A percentile compares a stretch with the other conserved stretches of the same genome.
These are phyloP conservation scores for Fragum whitleyi DNA, from an alignment of 2,888 invertebrate species.

Conservation along the genomic window DNA sequence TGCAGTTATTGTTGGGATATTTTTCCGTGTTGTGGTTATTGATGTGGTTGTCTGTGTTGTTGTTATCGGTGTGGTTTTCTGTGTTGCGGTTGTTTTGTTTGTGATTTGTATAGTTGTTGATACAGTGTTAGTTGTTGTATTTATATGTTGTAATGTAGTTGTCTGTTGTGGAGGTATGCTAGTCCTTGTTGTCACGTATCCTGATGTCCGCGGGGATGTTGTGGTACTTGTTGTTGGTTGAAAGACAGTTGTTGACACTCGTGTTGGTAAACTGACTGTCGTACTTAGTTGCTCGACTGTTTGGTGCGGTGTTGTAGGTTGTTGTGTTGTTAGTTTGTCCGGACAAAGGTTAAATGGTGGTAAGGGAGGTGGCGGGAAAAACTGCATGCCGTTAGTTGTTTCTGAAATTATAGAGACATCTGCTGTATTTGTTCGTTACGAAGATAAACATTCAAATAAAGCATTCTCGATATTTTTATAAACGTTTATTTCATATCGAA, in stretches of 20 bases:
- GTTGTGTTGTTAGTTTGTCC: neutral
- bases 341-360: conserved; percentile 19
- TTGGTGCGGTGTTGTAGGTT: neutral
- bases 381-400: neutral
- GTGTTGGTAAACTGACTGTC: neutral
- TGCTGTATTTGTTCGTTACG: neutral
- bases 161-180: neutral
- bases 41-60: neutral
- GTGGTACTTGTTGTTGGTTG: neutral
- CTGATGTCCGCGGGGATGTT: neutral
- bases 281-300: neutral
- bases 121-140: too few relatives aligned
- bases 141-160: neutral
- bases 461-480: neutral
- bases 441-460: neutral
- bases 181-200: neutral
- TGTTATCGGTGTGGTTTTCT: neutral
- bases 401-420: neutral
- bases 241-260: neutral
- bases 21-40: too few relatives aligned
- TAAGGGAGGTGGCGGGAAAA: conserved; percentile 23
- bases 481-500: neutral
- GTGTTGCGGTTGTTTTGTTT: neutral
- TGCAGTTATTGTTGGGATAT: too few relatives aligned
- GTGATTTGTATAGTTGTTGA: neutral